phyloP scores from a whole-genome alignment of 2,797 vertebrate genomes.

The Sebastes wilsoni region DNA sequence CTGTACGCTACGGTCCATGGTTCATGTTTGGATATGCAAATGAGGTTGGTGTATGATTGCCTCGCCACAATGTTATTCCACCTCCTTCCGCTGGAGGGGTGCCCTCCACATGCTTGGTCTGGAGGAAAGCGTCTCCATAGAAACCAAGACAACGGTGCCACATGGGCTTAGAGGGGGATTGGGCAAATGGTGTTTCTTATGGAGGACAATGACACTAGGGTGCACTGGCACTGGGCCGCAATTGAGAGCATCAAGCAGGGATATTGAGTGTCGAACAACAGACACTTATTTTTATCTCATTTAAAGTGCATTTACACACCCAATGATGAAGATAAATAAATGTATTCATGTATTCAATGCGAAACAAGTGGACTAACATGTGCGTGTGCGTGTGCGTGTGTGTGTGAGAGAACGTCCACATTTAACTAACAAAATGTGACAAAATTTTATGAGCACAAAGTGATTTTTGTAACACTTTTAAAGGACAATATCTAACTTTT shows the following conservation, averaged over 20 bases:
- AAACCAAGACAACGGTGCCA: slow-evolving; percentile 83
- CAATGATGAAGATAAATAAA: slow-evolving; percentile 33
- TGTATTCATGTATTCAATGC: slow-evolving; percentile 6
- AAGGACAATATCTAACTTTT: not conserved
- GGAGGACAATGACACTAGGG: slow-evolving; percentile 60
- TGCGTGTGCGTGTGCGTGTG: not conserved
- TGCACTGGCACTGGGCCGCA: slow-evolving; percentile 46
- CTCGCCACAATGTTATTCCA: slow-evolving; percentile 73
- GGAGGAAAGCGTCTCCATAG: slow-evolving; percentile 84
- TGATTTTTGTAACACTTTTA: not conserved
- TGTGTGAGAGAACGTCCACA: not conserved
- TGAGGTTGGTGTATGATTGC: slow-evolving; percentile 74
- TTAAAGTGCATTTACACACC: slow-evolving; percentile 46
- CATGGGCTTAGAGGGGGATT: slow-evolving; percentile 77
- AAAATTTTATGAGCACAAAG: not conserved
- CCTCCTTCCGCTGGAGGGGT: slow-evolving; percentile 73
- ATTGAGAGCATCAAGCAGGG: slow-evolving; percentile 52
- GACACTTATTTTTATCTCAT: slow-evolving; percentile 46
- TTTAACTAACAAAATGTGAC: not conserved
- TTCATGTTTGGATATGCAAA: slow-evolving; percentile 79
- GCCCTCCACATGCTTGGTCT: slow-evolving; percentile 79
- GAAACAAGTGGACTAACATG: not conserved
- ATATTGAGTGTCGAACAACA: slow-evolving; percentile 48
- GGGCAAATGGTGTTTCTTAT: slow-evolving; percentile 63
- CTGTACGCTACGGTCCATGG: slow-evolving; percentile 63